phyloP scores from a whole-genome alignment of 2,113 vertebrate genomes.

The Cnemophilus loriae region DNA sequence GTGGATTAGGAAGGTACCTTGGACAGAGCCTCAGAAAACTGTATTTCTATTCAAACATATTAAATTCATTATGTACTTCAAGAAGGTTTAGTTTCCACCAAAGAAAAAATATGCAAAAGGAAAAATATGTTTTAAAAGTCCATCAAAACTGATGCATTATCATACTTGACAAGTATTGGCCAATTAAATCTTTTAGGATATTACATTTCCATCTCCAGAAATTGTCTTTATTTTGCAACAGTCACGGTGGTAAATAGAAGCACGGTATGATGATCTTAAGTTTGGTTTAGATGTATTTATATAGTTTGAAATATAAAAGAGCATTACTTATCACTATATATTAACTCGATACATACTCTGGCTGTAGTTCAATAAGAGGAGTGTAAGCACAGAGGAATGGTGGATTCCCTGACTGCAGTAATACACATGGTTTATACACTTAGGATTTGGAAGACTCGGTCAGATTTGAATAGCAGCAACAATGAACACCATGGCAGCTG shows the following conservation, averaged over 20 bases:
- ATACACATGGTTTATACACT: accelerated
- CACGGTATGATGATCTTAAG: no score
- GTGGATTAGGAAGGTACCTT: background rate
- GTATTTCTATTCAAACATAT: background rate
- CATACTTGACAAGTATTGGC: background rate
- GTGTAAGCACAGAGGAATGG: background rate
- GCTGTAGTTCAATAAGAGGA: background rate
- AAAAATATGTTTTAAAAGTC: background rate
- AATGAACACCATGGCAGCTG: background rate
- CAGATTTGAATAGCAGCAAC: background rate
- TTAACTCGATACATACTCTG: background rate
- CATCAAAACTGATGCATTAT: background rate
- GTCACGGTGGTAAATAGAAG: accelerated
- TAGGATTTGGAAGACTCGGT: background rate
- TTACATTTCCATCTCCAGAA: background rate
- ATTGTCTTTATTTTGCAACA: background rate
- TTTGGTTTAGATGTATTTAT: background rate
- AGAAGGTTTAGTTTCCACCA: background rate
- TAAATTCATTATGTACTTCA: background rate
- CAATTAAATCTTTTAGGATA: background rate
- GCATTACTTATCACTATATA: background rate
- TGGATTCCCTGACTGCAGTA: background rate
- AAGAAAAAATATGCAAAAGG: background rate
- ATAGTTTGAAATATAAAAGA: background rate
- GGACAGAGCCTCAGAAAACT: background rate